A percentile compares a stretch with the other conserved stretches of the same genome.
These are phyloP conservation scores for Parasteatoda tepidariorum DNA, from an alignment of 1,140 invertebrate species.

Conservation along the genomic window DNA sequence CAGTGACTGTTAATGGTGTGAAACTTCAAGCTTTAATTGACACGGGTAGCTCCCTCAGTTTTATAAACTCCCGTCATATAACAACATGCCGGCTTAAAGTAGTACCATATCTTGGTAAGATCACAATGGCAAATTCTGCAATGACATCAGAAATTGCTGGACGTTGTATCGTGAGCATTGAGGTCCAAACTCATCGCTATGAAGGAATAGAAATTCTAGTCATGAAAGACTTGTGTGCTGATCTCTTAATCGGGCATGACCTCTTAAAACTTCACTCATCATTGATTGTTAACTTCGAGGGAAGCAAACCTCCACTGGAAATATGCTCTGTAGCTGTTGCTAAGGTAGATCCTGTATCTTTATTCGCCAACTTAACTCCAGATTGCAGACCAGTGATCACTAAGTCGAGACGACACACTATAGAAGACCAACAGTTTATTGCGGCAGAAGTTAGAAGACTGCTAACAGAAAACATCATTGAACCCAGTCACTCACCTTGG, in stretches of 20 bases:
- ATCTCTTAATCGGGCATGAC: slow-evolving; percentile 14
- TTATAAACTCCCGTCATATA: not conserved
- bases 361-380: too few species aligned
- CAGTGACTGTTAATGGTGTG: not conserved
- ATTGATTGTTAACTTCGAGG: not conserved
- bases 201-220: not conserved
- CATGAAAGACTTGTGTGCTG: slow-evolving; percentile 4
- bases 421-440: slow-evolving; percentile 17
- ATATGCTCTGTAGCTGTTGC: not conserved
- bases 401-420: slow-evolving; percentile 6
- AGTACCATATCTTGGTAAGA: not conserved
- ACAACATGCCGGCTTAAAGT: not conserved
- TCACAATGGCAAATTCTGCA: not conserved
- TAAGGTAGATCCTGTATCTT: not conserved
- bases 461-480: slow-evolving; percentile 37
- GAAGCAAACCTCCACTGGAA: slow-evolving; percentile 1
- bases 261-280: slow-evolving; percentile 12
- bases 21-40: slow-evolving; percentile 16
- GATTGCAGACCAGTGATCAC: slow-evolving; percentile 8
- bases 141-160: not conserved
- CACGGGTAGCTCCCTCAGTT: slow-evolving; percentile 5
- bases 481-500: slow-evolving; percentile 50
- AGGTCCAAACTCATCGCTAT: not conserved
- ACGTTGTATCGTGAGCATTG: too few species aligned
- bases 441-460: not conserved